These are phyloP conservation scores for Cerceris ruficornis DNA, from an alignment of 2,888 invertebrate genomes.

Conservation along the genomic window DNA sequence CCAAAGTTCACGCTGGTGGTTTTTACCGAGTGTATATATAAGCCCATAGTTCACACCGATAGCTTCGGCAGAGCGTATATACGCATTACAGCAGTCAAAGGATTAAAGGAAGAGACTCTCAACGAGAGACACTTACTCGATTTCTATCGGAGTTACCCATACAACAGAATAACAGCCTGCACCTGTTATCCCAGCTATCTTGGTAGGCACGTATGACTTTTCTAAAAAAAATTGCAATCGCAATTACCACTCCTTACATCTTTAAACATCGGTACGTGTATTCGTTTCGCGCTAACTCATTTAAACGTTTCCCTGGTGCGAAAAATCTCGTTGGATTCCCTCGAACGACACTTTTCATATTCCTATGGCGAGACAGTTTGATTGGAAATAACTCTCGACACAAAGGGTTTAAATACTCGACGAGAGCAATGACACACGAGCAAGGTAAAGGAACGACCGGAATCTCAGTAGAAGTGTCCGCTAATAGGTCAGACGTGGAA, in stretches of 20 bases:
- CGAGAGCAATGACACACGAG: too few species aligned
- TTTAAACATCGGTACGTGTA: too few species aligned
- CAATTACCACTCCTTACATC: too few species aligned
- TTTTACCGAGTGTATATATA: neutral
- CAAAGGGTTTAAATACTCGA: too few species aligned
- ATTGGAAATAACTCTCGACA: too few species aligned
- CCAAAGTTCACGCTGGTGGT: neutral
- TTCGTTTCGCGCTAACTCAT: too few species aligned
- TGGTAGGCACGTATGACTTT: slow-evolving; percentile 94
- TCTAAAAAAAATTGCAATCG: slow-evolving; percentile 82
- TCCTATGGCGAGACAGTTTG: too few species aligned
- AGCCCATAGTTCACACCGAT: neutral
- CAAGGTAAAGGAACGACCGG: neutral
- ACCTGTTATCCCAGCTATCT: slow-evolving; percentile 93
- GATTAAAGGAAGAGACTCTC: neutral
- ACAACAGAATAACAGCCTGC: slow-evolving; percentile 91
- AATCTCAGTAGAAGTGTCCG: slow-evolving; percentile 24
- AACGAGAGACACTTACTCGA: slow-evolving; percentile 81
- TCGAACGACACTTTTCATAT: too few species aligned
- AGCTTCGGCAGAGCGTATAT: neutral
- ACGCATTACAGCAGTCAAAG: neutral
- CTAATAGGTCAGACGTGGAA: slow-evolving; percentile 37
- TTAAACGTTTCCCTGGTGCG: too few species aligned
- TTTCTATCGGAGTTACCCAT: slow-evolving; percentile 90
- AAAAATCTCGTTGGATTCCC: too few species aligned